Percentiles rank a stretch among this genome's conserved stretches.
Evolutionary conservation across 2,888 invertebrate genomes (phyloP).

Genomic region (Melangyna quadrimaculata): DNA sequence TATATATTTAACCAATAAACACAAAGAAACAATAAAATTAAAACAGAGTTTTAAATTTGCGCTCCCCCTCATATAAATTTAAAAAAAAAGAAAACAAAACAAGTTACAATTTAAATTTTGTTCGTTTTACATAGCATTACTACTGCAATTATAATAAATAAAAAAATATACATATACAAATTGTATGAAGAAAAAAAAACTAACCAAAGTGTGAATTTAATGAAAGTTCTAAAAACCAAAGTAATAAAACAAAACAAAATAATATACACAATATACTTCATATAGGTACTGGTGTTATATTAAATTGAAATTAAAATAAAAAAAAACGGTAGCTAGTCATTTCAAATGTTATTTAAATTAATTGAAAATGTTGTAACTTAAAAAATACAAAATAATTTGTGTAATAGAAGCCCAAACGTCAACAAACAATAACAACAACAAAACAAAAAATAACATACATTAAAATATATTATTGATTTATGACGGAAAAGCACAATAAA

Average conservation of each 20-base stretch:
- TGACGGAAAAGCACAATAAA: conserved; percentile 69
- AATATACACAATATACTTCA: conserved; percentile 61
- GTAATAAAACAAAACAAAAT: conserved; percentile 50
- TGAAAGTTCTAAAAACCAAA: conserved; percentile 69
- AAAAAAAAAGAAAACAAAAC: too few relatives aligned
- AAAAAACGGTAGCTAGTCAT: conserved; percentile 68
- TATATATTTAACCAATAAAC: conserved; percentile 30
- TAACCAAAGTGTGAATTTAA: conserved; percentile 72
- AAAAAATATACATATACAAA: neutral
- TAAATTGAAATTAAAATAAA: conserved; percentile 65
- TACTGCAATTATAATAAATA: conserved; percentile 31
- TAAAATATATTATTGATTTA: conserved; percentile 51
- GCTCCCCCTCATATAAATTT: too few relatives aligned
- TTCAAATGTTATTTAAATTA: conserved; percentile 66
- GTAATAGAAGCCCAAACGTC: conserved; percentile 71
- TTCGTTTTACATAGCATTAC: conserved; percentile 63
- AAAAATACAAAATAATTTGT: conserved; percentile 45
- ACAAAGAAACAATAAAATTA: neutral
- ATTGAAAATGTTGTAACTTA: conserved; percentile 57
- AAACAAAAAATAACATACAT: conserved; percentile 49
- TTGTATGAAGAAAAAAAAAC: conserved; percentile 40
- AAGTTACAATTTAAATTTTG: conserved; percentile 59
- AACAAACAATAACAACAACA: conserved; percentile 67
- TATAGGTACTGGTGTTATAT: conserved; percentile 71
- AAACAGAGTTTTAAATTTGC: conserved; percentile 58